Evolutionary conservation across 2,888 invertebrate genomes (phyloP).

Genomic region (Caenorhabditis sulstoni): DNA sequence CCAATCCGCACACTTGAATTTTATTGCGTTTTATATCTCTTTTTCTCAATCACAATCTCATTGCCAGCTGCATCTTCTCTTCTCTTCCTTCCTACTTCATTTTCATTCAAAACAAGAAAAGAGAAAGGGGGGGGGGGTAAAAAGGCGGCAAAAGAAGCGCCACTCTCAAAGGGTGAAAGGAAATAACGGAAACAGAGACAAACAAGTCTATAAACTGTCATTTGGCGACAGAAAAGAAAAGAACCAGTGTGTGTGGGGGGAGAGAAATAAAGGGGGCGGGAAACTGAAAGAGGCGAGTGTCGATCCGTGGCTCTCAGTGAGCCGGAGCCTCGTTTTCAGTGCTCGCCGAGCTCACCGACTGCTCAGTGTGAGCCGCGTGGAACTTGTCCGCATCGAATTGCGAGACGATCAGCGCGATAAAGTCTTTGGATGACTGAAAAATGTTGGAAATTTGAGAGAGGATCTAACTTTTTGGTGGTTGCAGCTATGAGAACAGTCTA

Average conservation of each 20-base stretch:
- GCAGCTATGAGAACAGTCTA: too few species aligned
- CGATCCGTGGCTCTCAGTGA: too few species aligned
- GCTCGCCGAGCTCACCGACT: conserved; percentile 1
- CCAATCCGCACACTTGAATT: conserved; percentile 34
- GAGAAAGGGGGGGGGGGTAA: too few species aligned
- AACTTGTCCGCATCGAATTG: conserved; percentile 37
- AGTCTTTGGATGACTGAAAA: conserved; percentile 42
- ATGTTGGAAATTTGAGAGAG: background rate
- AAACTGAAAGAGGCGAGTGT: background rate
- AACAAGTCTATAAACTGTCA: background rate
- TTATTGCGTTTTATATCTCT: conserved; percentile 42
- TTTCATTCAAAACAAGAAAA: background rate
- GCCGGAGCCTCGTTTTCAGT: background rate
- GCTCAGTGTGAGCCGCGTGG: background rate
- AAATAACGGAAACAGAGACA: background rate
- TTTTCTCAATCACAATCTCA: too few species aligned
- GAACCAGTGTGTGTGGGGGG: background rate
- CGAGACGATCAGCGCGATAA: conserved; percentile 36
- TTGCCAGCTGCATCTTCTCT: conserved; percentile 15
- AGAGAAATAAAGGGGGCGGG: background rate
- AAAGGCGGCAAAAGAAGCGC: too few species aligned
- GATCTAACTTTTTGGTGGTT: too few species aligned
- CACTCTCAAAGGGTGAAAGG: background rate
- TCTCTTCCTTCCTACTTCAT: conserved; percentile 8
- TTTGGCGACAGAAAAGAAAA: background rate